These are phyloP conservation scores for Hipposideros armiger DNA, from an alignment of 2,113 vertebrate genomes.

Conservation along the genomic window DNA sequence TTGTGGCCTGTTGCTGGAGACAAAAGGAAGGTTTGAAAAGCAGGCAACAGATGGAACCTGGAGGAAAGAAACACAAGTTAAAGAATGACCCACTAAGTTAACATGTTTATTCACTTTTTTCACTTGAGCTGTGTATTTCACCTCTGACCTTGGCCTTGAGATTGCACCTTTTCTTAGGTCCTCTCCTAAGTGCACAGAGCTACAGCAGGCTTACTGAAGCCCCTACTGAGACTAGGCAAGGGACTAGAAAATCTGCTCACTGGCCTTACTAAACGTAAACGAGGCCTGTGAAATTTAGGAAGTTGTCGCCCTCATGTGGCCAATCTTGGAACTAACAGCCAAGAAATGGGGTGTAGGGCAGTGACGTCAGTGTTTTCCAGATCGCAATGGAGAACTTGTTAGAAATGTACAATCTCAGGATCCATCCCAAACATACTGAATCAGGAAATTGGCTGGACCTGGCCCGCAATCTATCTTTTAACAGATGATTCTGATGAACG, in stretches of 20 bases:
- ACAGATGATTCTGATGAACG: background rate
- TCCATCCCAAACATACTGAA: background rate
- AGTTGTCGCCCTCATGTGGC: constrained; percentile 44
- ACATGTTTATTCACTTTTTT: background rate
- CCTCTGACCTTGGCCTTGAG: background rate
- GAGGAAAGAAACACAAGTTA: background rate
- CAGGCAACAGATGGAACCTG: background rate
- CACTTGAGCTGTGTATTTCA: background rate
- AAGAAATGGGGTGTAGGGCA: background rate
- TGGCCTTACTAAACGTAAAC: background rate
- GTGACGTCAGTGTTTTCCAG: background rate
- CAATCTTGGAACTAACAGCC: background rate
- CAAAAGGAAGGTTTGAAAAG: background rate
- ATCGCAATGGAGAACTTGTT: background rate
- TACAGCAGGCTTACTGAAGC: background rate
- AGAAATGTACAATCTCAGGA: background rate
- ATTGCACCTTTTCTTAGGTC: background rate
- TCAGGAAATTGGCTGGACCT: background rate
- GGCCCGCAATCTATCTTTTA: background rate
- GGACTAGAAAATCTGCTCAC: background rate
- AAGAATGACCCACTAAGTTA: too few relatives aligned
- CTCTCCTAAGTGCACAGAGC: background rate
- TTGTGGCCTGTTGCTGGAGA: background rate
- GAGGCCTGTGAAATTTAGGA: background rate
- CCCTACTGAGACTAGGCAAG: background rate